Base-by-base conservation (phyloP, 2,113 vertebrate genomes). In the Nematolebias whitei region DNA sequence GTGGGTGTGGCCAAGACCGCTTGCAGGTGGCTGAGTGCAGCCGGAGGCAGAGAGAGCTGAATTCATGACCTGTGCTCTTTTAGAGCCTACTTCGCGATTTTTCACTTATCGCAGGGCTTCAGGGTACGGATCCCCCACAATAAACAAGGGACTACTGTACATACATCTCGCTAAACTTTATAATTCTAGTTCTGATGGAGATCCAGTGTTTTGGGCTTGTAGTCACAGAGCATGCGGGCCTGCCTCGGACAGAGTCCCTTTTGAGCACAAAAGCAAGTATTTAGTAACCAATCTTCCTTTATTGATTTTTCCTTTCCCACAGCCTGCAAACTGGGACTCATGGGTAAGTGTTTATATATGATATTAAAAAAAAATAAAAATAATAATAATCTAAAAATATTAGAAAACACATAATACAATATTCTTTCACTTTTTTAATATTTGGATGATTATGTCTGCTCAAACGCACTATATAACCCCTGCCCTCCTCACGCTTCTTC, bases 321-420 rank as follows among this genome's bases (percentile, higher is more conserved):
- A 90, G 87, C 69, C 82, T 49, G 76, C 77, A 70, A 85, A 86
- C 80, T 89, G 87, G 87, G 90, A 91, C 49, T 89, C 89, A 43
- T 90, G 88, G 89, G 89, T 91, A 85, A 90, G 89, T 20, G 9
- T 2, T 4, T 23, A 18, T 50, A 29, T 4, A 19, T 54, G 14
- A 16, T 22, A 24, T 12, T 18, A 18, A 45, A 54, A 29, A 35
- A 35, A 35, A 35, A 2, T 35, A 4, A 24, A 38, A 20, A 26
- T 35, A 10, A 10, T 35, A 8, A 11, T 14, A 58, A 72, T 82
- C 19, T 29, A 29, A 29, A 29, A 39, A 63, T 58, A 63, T 79
- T 52, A 53, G 13, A 43, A 41, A 62, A 35, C 53, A 60, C 14
- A 55, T 5, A 35, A 63, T 68, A 11, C 71, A 35, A 51, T 10